Base-by-base conservation (phyloP, 2,797 vertebrate genomes). In the Cephalopachus bancanus region DNA sequence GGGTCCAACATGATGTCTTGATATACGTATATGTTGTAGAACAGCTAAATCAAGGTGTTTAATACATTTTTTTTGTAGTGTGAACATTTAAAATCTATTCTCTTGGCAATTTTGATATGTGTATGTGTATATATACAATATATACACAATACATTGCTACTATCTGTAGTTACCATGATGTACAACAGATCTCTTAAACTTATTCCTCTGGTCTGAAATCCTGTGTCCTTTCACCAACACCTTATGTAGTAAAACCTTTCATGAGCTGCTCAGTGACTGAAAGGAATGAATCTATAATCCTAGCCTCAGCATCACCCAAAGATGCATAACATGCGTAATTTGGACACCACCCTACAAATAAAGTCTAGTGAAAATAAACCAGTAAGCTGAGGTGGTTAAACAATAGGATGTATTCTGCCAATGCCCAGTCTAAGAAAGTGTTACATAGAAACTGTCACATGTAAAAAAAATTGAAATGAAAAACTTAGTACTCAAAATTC, bases 401-500 rank as follows among this genome's bases (percentile, higher is more conserved):
- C 72, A 92, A 84, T 37, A 94, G 62, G 5, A 88, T n/a, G 44
- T 74, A 84, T 10, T 74, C 51, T 86, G 37, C 33, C 28, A 84
- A 86, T 16, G 9, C 5, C 12, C 7, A 24, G 44, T 65, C 5
- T 91, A 11, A 92, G 83, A 93, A 71, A 84, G 19, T 30, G 37
- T 26, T 28, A 83, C 30, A 12, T 69, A 78, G 78, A 96, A 93
- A 69, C 51, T 81, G 26, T 55, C 22, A n/a, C 19, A 95, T 14
- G 20, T 74, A 80, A 80, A 85, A 44, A 44, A 74, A 72, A 14
- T 89, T 83, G 84, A 88, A 93, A 80, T 71, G 44, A 89, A 81
- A 91, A 59, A 71, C 24, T 83, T 10, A 78, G 65, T 49, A 71
- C 12, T 84, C 67, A 85, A 96, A 96, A 88, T 59, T 90, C n/a